phyloP scores from a whole-genome alignment of 2,113 vertebrate genomes.

The Hippocampus abdominalis region DNA sequence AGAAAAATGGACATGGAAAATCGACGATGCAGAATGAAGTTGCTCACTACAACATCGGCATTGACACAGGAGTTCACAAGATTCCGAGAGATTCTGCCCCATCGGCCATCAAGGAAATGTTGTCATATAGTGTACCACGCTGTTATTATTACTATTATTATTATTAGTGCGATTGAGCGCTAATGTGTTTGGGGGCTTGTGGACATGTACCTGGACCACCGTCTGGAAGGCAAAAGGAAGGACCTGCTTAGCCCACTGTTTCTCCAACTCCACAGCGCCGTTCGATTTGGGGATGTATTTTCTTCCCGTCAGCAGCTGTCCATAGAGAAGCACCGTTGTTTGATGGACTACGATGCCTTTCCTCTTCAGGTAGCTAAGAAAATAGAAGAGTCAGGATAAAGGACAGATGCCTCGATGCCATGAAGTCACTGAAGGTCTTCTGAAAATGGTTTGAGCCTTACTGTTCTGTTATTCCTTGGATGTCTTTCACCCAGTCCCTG shows the following conservation, averaged over 20 bases:
- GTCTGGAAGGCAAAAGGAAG: slow-evolving; percentile 90
- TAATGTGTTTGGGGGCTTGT: background rate
- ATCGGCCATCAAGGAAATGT: no score
- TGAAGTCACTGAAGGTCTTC: background rate
- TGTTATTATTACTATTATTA: no score
- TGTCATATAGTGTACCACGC: no score
- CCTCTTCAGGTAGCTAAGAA: slow-evolving; percentile 79
- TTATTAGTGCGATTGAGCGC: no score
- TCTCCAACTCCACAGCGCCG: slow-evolving; percentile 89
- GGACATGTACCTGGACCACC: slow-evolving; percentile 80
- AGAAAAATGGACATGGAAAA: background rate
- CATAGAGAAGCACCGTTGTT: slow-evolving; percentile 81
- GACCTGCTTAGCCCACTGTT: slow-evolving; percentile 94
- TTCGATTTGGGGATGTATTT: slow-evolving; percentile 84
- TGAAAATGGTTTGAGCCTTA: slow-evolving; percentile 59
- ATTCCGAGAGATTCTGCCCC: no score
- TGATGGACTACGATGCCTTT: slow-evolving; percentile 92
- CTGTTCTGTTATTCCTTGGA: slow-evolving; percentile 89
- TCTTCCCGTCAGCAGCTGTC: slow-evolving; percentile 85
- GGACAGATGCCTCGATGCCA: background rate
- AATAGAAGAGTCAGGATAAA: background rate
- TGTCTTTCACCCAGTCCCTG: slow-evolving; percentile 87
- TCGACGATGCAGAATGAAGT: no score
- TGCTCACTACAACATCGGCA: no score
- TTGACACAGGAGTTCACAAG: no score